phyloP scores from a whole-genome alignment of 2,113 vertebrate genomes.

The Nothobranchius kuhntae region DNA sequence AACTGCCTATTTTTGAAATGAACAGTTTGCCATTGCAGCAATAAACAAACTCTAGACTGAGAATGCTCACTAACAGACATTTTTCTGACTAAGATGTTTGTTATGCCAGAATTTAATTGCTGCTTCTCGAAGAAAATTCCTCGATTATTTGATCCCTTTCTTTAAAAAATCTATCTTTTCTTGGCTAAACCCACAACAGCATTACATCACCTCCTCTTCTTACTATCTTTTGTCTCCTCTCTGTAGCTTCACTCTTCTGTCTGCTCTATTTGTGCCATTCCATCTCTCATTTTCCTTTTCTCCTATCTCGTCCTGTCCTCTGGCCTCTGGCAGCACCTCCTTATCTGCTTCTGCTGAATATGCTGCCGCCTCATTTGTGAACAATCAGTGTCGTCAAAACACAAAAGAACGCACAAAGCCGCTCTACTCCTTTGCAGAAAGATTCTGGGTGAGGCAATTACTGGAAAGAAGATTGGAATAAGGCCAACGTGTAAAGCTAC shows the following conservation, averaged over 20 bases:
- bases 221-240: neutral
- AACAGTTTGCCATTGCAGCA: neutral
- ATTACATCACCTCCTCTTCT: neutral
- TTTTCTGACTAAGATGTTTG: conserved; percentile 18
- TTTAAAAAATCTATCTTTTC: conserved; percentile 21
- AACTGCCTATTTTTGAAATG: conserved; percentile 10
- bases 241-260: neutral
- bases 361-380: conserved; percentile 65
- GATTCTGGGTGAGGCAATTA: conserved; percentile 68
- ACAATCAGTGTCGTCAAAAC: conserved; percentile 66
- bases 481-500: conserved; percentile 44
- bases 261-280: neutral
- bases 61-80: conserved; percentile 3
- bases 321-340: conserved; percentile 42
- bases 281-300: conserved; percentile 6
- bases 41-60: conserved; percentile 7
- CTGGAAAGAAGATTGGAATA: conserved; percentile 56
- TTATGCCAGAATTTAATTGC: conserved; percentile 34
- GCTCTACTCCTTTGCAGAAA: conserved; percentile 53
- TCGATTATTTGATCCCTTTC: conserved; percentile 34
- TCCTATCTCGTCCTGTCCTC: conserved; percentile 33
- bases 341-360: conserved; percentile 63
- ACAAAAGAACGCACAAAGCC: conserved; percentile 61
- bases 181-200: conserved; percentile 1
- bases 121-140: conserved; percentile 23